Evolutionary conservation across 1,140 invertebrate genomes (phyloP).

Genomic region (Stegodyphus mimosarum): DNA sequence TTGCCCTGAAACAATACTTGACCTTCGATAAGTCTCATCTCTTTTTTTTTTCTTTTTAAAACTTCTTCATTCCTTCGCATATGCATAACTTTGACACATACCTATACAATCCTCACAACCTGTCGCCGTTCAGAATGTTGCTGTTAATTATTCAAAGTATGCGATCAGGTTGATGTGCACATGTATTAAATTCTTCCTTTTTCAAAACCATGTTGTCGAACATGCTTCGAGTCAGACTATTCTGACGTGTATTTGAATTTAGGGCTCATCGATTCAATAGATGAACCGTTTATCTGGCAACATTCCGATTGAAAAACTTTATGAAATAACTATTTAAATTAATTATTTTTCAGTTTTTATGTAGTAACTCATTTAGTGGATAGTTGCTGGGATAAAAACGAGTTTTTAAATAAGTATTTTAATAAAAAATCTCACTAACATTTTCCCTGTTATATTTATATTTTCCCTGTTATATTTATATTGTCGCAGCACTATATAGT

Average conservation of each 20-base stretch:
- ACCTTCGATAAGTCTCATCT: not conserved
- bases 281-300: not conserved
- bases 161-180: not conserved
- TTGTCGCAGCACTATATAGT: too few species aligned
- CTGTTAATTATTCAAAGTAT: not conserved
- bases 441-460: too few species aligned
- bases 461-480: too few species aligned
- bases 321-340: not conserved
- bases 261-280: not conserved
- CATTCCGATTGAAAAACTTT: not conserved
- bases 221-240: too few species aligned
- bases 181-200: not conserved
- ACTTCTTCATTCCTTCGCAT: not conserved
- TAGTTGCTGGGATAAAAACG: not conserved
- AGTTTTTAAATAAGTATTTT: not conserved
- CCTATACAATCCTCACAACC: not conserved
- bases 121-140: not conserved
- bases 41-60: conserved; percentile 5
- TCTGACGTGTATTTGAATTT: too few species aligned
- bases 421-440: not conserved
- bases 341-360: not conserved
- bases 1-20: conserved; percentile 28
- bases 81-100: not conserved
- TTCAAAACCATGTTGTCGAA: too few species aligned
- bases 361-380: not conserved